A percentile compares a stretch with the other conserved stretches of the same genome.
These are phyloP conservation scores for Mesaphorura yosii DNA, from an alignment of 1,140 invertebrate species.

Conservation along the genomic window DNA sequence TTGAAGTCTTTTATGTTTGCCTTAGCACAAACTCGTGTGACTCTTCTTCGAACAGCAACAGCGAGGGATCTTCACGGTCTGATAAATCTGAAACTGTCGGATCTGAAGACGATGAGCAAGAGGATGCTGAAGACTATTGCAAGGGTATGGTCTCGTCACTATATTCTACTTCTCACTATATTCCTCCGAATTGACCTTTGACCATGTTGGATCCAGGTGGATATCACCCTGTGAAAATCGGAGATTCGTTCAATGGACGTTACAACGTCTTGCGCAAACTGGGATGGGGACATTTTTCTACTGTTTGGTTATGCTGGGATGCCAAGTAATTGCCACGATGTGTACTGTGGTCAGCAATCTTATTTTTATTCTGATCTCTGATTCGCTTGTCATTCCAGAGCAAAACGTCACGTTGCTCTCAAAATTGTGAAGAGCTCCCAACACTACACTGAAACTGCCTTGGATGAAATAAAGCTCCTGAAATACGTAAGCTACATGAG, in stretches of 20 bases:
- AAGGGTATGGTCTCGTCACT: constrained; percentile 39
- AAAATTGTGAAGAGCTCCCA: constrained; percentile 95
- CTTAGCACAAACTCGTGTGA: too few relatives aligned
- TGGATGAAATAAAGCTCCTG: constrained; percentile 96
- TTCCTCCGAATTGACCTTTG: too few relatives aligned
- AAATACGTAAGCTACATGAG: constrained; percentile 58
- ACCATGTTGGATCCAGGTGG: too few relatives aligned
- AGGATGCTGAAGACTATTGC: constrained; percentile 53
- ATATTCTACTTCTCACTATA: not conserved
- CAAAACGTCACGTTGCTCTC: constrained; percentile 56
- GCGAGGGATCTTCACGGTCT: constrained; percentile 38
- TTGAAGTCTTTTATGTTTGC: too few relatives aligned
- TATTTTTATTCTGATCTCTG: not conserved
- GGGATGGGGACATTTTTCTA: constrained; percentile 64
- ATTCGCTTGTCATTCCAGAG: constrained; percentile 45
- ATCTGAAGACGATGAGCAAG: constrained; percentile 57
- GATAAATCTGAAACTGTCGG: constrained; percentile 50
- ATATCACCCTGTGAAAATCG: constrained; percentile 60
- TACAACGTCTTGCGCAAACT: constrained; percentile 59
- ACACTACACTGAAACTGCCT: constrained; percentile 94
- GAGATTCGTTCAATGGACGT: constrained; percentile 52
- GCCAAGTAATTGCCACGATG: constrained; percentile 48
- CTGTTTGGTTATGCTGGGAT: constrained; percentile 65
- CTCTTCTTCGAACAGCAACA: constrained; percentile 33
- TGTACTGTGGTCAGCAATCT: not conserved